Percentiles rank a stretch among this genome's conserved stretches.
Evolutionary conservation across 2,797 vertebrate species (phyloP).

Genomic region (Rhynchotus rufescens): DNA sequence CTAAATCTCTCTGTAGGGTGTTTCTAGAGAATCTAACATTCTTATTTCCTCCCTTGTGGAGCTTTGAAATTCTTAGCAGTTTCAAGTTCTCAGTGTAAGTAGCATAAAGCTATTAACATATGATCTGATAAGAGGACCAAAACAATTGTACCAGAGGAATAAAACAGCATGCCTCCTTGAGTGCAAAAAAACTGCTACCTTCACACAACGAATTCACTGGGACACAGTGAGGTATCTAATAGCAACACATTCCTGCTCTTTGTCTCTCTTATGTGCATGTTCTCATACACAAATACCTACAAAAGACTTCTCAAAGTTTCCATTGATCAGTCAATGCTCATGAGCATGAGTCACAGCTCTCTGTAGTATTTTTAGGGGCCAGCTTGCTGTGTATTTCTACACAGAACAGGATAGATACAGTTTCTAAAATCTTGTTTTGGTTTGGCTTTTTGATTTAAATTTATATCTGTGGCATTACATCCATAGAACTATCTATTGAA

Average conservation of each 20-base stretch:
- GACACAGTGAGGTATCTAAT: slow-evolving; percentile 28
- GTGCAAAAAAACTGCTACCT: slow-evolving; percentile 10
- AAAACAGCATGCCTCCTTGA: neutral
- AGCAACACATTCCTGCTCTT: slow-evolving; percentile 20
- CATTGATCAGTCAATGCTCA: neutral
- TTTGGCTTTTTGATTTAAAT: neutral
- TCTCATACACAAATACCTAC: slow-evolving; percentile 29
- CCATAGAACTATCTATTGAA: neutral
- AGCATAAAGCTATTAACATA: slow-evolving; percentile 21
- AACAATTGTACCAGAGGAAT: slow-evolving; percentile 3
- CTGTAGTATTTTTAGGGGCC: neutral
- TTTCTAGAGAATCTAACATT: slow-evolving; percentile 8
- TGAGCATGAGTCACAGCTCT: neutral
- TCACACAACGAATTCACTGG: neutral
- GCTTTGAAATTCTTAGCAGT: slow-evolving; percentile 41
- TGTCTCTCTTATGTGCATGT: neutral
- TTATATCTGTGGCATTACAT: neutral
- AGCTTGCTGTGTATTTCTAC: neutral
- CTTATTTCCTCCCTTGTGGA: neutral
- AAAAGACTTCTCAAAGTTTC: slow-evolving; percentile 14
- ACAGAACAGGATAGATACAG: neutral
- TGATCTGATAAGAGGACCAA: slow-evolving; percentile 26
- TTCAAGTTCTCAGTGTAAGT: slow-evolving; percentile 14
- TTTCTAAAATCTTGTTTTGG: neutral
- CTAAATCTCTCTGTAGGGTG: slow-evolving; percentile 2